Percentiles rank a stretch among this genome's conserved stretches.
Evolutionary conservation across 2,113 vertebrate genomes (phyloP).

Genomic region (Vulpes ferrilata): DNA sequence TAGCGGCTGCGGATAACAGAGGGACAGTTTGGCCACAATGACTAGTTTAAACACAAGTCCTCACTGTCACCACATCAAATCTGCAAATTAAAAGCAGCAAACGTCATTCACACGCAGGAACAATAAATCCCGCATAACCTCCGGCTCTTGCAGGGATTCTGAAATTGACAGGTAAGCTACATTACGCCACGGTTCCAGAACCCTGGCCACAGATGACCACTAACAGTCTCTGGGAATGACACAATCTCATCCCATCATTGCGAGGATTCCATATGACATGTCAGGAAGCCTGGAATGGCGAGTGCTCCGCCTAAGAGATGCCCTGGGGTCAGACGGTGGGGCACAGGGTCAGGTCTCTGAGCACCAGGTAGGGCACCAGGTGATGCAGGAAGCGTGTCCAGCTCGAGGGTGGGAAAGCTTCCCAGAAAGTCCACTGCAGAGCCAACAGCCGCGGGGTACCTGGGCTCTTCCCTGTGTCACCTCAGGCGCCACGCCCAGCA

Average conservation of each 20-base stretch:
- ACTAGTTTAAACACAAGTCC: neutral
- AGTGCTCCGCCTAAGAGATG: neutral
- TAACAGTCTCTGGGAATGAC: neutral
- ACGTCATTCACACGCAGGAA: neutral
- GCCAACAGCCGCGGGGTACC: neutral
- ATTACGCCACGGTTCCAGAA: neutral
- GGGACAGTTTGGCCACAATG: neutral
- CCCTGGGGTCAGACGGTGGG: neutral
- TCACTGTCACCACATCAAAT: neutral
- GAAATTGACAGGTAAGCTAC: neutral
- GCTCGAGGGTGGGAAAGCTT: neutral
- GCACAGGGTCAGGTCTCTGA: neutral
- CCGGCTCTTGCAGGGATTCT: neutral
- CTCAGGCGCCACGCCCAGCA: rapidly evolving
- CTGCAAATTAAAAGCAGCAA: neutral
- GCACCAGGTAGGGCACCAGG: neutral
- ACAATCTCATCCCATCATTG: neutral
- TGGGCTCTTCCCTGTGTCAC: neutral
- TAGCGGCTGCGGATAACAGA: neutral
- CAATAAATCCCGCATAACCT: neutral
- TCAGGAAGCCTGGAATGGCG: neutral
- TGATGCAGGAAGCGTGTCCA: neutral
- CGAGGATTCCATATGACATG: neutral
- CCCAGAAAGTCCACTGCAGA: neutral
- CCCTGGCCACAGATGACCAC: neutral